phyloP scores from a whole-genome alignment of 2,888 invertebrate genomes.

The Megaustenia siamemsis region DNA sequence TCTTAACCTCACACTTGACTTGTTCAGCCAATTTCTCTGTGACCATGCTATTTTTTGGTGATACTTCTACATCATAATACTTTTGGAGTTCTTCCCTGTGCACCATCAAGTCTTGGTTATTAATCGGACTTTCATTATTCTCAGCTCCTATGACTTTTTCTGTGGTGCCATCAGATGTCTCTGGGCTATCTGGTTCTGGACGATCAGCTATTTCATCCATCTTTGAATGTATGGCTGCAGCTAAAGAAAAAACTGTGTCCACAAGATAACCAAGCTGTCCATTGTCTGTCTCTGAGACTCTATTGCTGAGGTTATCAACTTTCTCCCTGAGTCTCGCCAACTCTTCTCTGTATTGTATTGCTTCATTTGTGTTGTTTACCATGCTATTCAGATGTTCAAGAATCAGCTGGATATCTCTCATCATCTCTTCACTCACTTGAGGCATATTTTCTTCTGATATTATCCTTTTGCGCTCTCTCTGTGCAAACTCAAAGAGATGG shows the following conservation, averaged over 20 bases:
- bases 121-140: neutral
- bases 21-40: constrained; percentile 31
- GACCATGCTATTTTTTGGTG: constrained; percentile 10
- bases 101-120: neutral
- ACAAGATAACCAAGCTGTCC: constrained; percentile 40
- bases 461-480: constrained; percentile 24
- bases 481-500: constrained; percentile 49
- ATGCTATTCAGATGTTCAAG: constrained; percentile 36
- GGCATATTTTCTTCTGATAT: constrained; percentile 41
- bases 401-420: constrained; percentile 50
- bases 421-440: constrained; percentile 44
- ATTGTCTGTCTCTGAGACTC: constrained; percentile 37
- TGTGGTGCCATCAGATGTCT: neutral
- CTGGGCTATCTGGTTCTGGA: constrained; percentile 17
- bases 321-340: constrained; percentile 25
- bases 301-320: constrained; percentile 49
- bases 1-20: constrained; percentile 35
- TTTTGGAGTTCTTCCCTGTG: constrained; percentile 14
- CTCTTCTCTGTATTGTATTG: constrained; percentile 7
- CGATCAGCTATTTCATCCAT: constrained; percentile 52
- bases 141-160: neutral
- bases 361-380: constrained; percentile 29
- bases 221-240: constrained; percentile 44
- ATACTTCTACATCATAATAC: constrained; percentile 30
- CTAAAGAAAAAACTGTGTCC: constrained; percentile 45